Evolutionary conservation across 2,888 invertebrate genomes (phyloP).

Genomic region (Netelia fuscicornis): DNA sequence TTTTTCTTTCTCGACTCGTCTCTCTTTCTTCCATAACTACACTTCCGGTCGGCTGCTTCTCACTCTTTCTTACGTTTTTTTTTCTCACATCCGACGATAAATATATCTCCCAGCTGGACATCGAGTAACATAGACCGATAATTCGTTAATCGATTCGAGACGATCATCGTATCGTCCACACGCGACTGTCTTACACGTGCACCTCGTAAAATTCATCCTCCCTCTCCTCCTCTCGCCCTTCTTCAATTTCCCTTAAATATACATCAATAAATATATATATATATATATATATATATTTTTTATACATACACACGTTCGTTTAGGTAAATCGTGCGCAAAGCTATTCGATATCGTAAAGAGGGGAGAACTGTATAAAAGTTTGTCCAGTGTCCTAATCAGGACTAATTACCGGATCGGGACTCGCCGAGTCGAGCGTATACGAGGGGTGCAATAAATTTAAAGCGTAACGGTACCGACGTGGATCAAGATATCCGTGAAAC

Average conservation of each 20-base stretch:
- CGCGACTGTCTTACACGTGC: constrained; percentile 56
- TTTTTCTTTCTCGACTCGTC: background rate
- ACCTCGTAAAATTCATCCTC: constrained; percentile 58
- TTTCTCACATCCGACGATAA: constrained; percentile 18
- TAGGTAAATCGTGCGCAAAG: constrained; percentile 20
- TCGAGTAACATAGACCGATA: constrained; percentile 34
- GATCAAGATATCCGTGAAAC: background rate
- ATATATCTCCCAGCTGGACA: constrained; percentile 13
- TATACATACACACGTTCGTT: constrained; percentile 14
- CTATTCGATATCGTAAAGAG: constrained; percentile 36
- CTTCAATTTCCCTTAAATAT: background rate
- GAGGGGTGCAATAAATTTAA: constrained; percentile 57
- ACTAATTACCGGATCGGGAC: constrained; percentile 33
- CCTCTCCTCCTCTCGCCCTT: background rate
- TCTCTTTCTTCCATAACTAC: background rate
- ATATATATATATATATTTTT: background rate
- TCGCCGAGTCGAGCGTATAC: constrained; percentile 2
- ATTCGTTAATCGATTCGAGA: constrained; percentile 51
- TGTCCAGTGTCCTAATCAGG: constrained; percentile 34
- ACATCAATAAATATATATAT: background rate
- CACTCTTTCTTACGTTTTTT: background rate
- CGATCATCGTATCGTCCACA: constrained; percentile 28
- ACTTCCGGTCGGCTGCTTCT: background rate
- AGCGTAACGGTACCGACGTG: constrained; percentile 16
- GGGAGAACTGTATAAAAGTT: constrained; percentile 22